Evolutionary conservation across 2,888 invertebrate genomes (phyloP).

Genomic region (Gnatocerus cornutus): DNA sequence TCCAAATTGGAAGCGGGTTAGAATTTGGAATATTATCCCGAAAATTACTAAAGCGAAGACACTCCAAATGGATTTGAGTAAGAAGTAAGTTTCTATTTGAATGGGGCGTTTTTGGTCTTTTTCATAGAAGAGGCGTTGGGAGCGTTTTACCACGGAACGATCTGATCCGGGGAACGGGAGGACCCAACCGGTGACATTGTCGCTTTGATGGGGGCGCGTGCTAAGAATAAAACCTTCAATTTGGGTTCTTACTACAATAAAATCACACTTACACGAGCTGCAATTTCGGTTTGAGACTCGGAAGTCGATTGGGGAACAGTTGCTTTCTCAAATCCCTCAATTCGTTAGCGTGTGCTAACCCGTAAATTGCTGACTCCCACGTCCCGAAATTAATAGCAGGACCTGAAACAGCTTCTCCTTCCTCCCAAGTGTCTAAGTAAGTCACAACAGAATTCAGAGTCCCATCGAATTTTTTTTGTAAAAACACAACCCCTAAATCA

Average conservation of each 20-base stretch:
- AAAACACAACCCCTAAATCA: conserved; percentile 88
- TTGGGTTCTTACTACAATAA: background rate
- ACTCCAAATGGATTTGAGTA: conserved; percentile 71
- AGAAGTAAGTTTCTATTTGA: conserved; percentile 83
- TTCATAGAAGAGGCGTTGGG: conserved; percentile 85
- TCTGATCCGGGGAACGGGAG: conserved; percentile 87
- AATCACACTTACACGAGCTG: conserved; percentile 49
- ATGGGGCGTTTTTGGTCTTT: conserved; percentile 81
- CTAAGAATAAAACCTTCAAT: conserved; percentile 44
- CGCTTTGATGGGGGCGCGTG: conserved; percentile 55
- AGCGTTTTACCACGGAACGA: conserved; percentile 85
- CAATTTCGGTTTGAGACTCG: conserved; percentile 76
- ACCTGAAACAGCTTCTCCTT: conserved; percentile 67
- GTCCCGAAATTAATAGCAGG: conserved; percentile 86
- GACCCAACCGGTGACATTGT: conserved; percentile 59
- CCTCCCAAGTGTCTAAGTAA: conserved; percentile 73
- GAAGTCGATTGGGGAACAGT: conserved; percentile 76
- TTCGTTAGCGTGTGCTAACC: conserved; percentile 79
- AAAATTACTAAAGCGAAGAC: conserved; percentile 73
- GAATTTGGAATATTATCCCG: conserved; percentile 76
- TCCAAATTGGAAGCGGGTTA: conserved; percentile 72
- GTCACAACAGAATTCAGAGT: conserved; percentile 86
- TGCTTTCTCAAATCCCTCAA: conserved; percentile 78
- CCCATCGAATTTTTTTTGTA: conserved; percentile 86
- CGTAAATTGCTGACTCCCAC: conserved; percentile 90